phyloP scores from a whole-genome alignment of 35 echinoderm and acorn worm genomes.

The Lytechinus pictus region DNA sequence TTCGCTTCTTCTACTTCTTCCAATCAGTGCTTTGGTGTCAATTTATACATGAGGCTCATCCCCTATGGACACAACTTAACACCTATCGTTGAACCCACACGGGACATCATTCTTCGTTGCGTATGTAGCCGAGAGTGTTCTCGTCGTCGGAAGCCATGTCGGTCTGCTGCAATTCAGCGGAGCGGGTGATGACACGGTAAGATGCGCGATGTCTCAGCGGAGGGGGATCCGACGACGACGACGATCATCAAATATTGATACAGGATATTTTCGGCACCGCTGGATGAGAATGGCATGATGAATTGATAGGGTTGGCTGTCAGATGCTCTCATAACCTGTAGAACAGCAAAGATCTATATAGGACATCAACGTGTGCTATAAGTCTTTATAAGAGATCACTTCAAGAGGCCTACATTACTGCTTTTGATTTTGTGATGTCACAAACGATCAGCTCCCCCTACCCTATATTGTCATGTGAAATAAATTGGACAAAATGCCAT shows the following conservation, averaged over 20 bases:
- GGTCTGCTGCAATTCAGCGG: background rate
- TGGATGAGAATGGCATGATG: background rate
- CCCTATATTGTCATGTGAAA: no score
- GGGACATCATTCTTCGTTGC: background rate
- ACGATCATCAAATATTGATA: background rate
- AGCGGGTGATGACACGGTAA: background rate
- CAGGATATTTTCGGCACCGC: background rate
- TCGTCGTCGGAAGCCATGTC: background rate
- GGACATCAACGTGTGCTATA: background rate
- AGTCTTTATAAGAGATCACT: no score
- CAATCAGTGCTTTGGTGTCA: background rate
- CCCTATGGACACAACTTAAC: background rate
- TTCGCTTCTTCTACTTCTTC: background rate
- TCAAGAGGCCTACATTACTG: no score
- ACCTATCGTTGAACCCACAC: background rate
- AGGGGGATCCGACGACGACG: background rate
- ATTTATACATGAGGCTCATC: conserved; percentile 12
- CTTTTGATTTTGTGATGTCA: no score
- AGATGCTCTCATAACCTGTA: background rate
- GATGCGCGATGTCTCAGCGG: background rate
- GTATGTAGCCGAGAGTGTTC: background rate
- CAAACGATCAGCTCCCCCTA: no score
- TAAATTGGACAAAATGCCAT: no score
- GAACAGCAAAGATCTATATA: background rate
- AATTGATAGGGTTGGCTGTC: background rate